Evolutionary conservation across 2,797 vertebrate genomes (phyloP).

Genomic region (Stomatorhinus walkeri): DNA sequence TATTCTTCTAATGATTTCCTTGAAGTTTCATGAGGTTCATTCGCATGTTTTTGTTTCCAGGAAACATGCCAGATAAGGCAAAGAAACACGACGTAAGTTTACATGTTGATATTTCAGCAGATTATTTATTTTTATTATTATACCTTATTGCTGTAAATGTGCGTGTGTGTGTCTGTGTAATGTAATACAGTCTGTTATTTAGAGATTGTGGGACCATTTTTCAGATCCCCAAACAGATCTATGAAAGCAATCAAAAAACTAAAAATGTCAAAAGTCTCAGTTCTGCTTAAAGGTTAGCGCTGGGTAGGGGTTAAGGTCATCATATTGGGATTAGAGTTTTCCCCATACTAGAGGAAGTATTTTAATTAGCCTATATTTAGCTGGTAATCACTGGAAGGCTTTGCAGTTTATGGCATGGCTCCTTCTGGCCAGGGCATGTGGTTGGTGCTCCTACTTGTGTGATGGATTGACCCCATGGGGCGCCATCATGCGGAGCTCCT

Average conservation of each 20-base stretch:
- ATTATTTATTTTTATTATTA: background rate
- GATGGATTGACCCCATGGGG: background rate
- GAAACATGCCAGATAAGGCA: slow-evolving; percentile 45
- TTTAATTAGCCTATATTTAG: background rate
- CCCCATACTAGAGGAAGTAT: background rate
- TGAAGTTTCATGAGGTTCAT: background rate
- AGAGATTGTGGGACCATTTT: background rate
- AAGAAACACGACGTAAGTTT: slow-evolving; percentile 49
- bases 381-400: background rate
- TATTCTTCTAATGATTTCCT: background rate
- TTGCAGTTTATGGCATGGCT: background rate
- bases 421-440: background rate
- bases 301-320: background rate
- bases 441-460: background rate
- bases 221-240: background rate
- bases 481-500: background rate
- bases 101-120: background rate
- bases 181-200: background rate
- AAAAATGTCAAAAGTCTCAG: background rate
- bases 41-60: slow-evolving; percentile 37
- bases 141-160: background rate
- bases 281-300: background rate
- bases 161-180: background rate
- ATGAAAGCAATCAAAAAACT: background rate
- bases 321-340: background rate